phyloP scores from a whole-genome alignment of 2,113 vertebrate species.

The Ranitomeya variabilis region DNA sequence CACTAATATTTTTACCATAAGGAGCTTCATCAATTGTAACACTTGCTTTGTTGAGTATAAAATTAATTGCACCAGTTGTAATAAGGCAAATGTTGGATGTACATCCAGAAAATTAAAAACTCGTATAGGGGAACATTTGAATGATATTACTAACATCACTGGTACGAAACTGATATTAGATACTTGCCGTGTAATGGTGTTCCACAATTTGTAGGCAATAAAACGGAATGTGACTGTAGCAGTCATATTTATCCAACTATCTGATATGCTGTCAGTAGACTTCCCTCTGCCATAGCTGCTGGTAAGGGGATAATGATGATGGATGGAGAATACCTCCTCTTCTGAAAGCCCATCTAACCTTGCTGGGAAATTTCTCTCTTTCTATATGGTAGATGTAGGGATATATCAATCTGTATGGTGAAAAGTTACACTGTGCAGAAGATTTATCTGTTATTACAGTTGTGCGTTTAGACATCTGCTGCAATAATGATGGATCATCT shows the following conservation, averaged over 20 bases:
- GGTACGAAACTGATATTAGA: not conserved
- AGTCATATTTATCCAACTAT: not conserved
- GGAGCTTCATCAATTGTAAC: no score
- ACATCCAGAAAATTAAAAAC: no score
- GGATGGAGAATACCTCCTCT: not conserved
- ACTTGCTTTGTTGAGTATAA: no score
- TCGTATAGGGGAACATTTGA: no score
- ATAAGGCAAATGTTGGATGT: no score
- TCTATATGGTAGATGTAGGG: not conserved
- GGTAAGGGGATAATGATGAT: conserved; percentile 3
- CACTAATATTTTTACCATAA: no score
- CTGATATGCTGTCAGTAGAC: not conserved
- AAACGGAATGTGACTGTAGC: not conserved
- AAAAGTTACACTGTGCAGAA: not conserved
- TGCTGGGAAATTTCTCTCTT: not conserved
- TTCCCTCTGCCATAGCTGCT: not conserved
- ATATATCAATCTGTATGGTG: not conserved
- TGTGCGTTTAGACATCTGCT: not conserved
- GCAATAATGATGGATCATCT: no score
- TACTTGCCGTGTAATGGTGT: not conserved
- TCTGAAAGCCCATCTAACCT: not conserved
- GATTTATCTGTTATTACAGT: not conserved
- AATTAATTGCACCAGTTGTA: no score
- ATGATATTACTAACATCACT: no score
- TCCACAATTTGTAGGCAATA: conserved; percentile 7